Conservation (phyloP, 2,113 vertebrate species). For the Archilochus colubris region DNA sequence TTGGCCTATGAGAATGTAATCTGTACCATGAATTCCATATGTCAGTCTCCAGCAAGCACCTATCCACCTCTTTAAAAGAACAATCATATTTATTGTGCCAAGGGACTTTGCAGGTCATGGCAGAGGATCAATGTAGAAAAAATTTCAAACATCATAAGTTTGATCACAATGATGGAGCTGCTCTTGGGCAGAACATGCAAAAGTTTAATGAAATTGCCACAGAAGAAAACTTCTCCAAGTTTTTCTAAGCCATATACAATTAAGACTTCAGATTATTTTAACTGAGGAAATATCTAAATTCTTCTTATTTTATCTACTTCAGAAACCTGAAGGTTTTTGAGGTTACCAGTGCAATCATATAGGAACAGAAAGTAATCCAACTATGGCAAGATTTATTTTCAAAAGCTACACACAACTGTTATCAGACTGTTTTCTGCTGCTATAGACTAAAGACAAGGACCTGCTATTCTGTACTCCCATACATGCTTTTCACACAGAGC, state of each 20-base stretch:
- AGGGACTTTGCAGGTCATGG: not conserved
- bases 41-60: not conserved
- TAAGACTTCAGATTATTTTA: not conserved
- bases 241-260: not conserved
- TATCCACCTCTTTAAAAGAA: not conserved
- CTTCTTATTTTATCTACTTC: not conserved
- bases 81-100: not conserved
- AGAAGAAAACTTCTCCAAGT: not conserved
- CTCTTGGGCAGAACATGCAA: not conserved
- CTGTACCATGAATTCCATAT: not conserved
- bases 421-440: not conserved
- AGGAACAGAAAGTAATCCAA: not conserved
- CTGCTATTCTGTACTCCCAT: not conserved
- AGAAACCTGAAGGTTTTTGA: not conserved
- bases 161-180: fast-evolving
- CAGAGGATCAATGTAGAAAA: not conserved
- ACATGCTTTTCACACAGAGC: not conserved
- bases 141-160: not conserved
- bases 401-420: not conserved
- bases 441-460: not conserved
- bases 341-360: not conserved
- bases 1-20: not conserved
- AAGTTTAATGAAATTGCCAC: not conserved
- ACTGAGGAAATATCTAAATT: not conserved
- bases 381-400: not conserved